Evolutionary conservation across 2,888 invertebrate genomes (phyloP).

Genomic region (Tyria jacobaeae): DNA sequence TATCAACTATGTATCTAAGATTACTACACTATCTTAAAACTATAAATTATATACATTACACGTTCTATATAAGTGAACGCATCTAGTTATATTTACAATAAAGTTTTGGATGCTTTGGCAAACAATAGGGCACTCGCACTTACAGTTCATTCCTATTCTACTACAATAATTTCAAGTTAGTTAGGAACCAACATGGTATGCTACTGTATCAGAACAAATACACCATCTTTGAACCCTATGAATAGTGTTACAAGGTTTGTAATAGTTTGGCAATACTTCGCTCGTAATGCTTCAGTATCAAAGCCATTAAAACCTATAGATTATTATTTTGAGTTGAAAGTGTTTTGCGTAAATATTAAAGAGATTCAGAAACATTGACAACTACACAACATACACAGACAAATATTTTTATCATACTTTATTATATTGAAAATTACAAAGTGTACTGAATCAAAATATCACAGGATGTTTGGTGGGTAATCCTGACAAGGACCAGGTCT

Average conservation of each 20-base stretch:
- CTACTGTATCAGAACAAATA: slow-evolving; percentile 55
- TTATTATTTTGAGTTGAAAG: slow-evolving; percentile 51
- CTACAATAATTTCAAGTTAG: slow-evolving; percentile 59
- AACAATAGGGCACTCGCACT: slow-evolving; percentile 72
- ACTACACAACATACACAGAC: too few relatives aligned
- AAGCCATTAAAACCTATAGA: slow-evolving; percentile 39
- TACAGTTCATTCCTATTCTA: slow-evolving; percentile 51
- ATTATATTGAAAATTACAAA: too few relatives aligned
- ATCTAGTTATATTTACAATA: slow-evolving; percentile 78
- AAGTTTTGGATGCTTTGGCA: slow-evolving; percentile 84
- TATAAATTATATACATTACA: slow-evolving; percentile 63
- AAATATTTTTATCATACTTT: too few relatives aligned
- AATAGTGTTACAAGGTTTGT: slow-evolving; percentile 42
- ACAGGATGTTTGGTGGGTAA: background rate
- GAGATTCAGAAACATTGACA: slow-evolving; percentile 16
- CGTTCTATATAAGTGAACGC: slow-evolving; percentile 58
- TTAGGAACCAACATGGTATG: slow-evolving; percentile 64
- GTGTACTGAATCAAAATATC: too few relatives aligned
- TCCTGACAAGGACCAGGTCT: background rate
- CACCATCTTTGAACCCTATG: slow-evolving; percentile 52
- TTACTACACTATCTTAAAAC: slow-evolving; percentile 52
- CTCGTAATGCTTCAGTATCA: slow-evolving; percentile 21
- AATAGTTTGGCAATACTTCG: slow-evolving; percentile 41
- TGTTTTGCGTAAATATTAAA: slow-evolving; percentile 48
- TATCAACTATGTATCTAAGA: slow-evolving; percentile 7